These are phyloP conservation scores for Melanerpes formicivorus DNA, from an alignment of 2,113 vertebrate species.

Conservation along the genomic window DNA sequence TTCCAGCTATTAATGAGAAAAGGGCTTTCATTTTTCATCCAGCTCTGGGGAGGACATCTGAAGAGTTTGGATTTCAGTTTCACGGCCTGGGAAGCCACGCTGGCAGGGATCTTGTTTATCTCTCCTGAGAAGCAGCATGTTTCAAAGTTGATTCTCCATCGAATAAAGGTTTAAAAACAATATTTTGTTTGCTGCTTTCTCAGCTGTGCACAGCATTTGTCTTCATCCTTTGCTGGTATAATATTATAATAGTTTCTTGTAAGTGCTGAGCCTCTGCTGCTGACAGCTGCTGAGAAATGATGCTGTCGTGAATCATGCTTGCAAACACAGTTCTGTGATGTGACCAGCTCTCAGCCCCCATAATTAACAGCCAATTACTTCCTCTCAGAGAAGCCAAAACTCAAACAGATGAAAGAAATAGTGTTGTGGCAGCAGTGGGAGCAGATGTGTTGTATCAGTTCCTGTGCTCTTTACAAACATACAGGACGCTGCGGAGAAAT, in stretches of 20 bases:
- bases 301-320: slow-evolving; percentile 68
- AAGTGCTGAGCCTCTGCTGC: slow-evolving; percentile 57
- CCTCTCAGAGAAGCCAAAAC: slow-evolving; percentile 57
- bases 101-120: slow-evolving; percentile 64
- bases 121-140: slow-evolving; percentile 63
- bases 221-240: slow-evolving; percentile 49
- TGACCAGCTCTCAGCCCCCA: slow-evolving; percentile 63
- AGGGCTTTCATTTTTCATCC: slow-evolving; percentile 64
- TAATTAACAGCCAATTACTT: slow-evolving; percentile 74
- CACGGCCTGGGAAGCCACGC: slow-evolving; percentile 56
- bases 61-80: slow-evolving; percentile 66
- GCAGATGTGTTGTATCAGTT: slow-evolving; percentile 60
- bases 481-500: background rate
- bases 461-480: slow-evolving; percentile 44
- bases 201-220: slow-evolving; percentile 63
- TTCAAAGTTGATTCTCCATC: slow-evolving; percentile 61
- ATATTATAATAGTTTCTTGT: slow-evolving; percentile 68
- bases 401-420: slow-evolving; percentile 63
- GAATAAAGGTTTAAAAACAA: slow-evolving; percentile 57
- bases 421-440: slow-evolving; percentile 47
- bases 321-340: slow-evolving; percentile 67
- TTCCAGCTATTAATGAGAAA: slow-evolving; percentile 64
- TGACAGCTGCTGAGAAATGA: slow-evolving; percentile 71
- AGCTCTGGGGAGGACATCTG: slow-evolving; percentile 67
- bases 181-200: slow-evolving; percentile 73